Evolutionary conservation across 2,113 vertebrate genomes (phyloP).

Genomic region (Bos javanicus): DNA sequence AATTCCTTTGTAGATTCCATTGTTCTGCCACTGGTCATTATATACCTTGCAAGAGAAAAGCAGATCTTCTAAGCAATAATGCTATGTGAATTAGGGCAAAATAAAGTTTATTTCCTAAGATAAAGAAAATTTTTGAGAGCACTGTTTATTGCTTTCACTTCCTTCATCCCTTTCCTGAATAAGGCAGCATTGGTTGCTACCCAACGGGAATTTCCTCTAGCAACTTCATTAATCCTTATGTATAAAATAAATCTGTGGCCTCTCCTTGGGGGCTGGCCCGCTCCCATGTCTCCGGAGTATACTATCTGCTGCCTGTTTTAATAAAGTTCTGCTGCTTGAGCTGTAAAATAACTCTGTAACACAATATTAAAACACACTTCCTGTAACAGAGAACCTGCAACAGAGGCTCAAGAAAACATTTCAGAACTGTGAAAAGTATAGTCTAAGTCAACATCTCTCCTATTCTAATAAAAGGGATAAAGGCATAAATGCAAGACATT

Average conservation of each 20-base stretch:
- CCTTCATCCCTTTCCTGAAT: background rate
- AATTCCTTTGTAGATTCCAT: slow-evolving; percentile 92
- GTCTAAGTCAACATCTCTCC: background rate
- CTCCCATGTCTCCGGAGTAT: background rate
- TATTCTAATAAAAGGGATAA: background rate
- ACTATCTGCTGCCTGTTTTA: background rate
- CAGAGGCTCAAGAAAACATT: background rate
- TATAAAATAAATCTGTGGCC: background rate
- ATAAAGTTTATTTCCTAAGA: background rate
- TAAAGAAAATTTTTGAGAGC: background rate
- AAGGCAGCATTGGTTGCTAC: background rate
- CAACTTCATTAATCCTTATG: background rate
- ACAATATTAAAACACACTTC: background rate
- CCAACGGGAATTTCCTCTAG: background rate
- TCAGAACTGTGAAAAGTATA: background rate
- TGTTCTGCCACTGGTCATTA: slow-evolving; percentile 97
- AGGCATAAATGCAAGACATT: background rate
- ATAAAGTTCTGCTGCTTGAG: background rate
- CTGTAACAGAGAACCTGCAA: background rate
- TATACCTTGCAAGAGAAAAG: slow-evolving; percentile 87
- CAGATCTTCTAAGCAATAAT: background rate
- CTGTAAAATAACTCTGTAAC: background rate
- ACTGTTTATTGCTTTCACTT: background rate
- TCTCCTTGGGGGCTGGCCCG: background rate
- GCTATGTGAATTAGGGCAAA: background rate